Percentiles rank a stretch among this genome's conserved stretches.
These are phyloP conservation scores for Nothocercus julius DNA, from an alignment of 2,113 vertebrate species.

Conservation along the genomic window DNA sequence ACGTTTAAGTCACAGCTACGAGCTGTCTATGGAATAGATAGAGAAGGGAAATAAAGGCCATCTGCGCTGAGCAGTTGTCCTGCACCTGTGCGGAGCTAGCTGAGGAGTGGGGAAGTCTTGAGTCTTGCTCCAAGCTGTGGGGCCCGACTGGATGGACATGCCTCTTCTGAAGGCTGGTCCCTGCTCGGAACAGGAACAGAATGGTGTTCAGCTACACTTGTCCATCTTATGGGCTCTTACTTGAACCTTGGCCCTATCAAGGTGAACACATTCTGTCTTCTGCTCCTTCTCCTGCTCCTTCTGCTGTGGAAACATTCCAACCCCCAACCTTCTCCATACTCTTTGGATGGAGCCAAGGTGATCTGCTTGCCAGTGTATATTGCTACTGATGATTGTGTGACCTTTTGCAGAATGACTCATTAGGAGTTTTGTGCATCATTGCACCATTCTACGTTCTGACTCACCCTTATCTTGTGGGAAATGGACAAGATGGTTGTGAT, in stretches of 20 bases:
- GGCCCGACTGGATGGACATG: neutral
- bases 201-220: neutral
- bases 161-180: neutral
- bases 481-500: neutral
- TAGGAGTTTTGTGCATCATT: neutral
- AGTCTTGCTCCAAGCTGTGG: neutral
- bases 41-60: neutral
- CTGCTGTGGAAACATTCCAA: neutral
- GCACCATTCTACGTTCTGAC: rapidly evolving
- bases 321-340: neutral
- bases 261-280: neutral
- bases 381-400: neutral
- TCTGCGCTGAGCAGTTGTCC: neutral
- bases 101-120: neutral
- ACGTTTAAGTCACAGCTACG: neutral
- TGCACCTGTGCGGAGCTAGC: neutral
- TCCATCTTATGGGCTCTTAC: neutral
- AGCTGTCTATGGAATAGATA: neutral
- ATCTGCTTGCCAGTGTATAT: neutral
- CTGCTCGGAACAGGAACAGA: neutral
- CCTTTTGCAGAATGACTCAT: neutral
- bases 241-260: neutral
- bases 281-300: neutral
- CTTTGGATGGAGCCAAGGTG: neutral
- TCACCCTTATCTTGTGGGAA: neutral